A percentile compares a stretch with the other conserved stretches of the same genome.
Conservation (phyloP, 2,888 invertebrate genomes). For the Polyploca ridens region DNA sequence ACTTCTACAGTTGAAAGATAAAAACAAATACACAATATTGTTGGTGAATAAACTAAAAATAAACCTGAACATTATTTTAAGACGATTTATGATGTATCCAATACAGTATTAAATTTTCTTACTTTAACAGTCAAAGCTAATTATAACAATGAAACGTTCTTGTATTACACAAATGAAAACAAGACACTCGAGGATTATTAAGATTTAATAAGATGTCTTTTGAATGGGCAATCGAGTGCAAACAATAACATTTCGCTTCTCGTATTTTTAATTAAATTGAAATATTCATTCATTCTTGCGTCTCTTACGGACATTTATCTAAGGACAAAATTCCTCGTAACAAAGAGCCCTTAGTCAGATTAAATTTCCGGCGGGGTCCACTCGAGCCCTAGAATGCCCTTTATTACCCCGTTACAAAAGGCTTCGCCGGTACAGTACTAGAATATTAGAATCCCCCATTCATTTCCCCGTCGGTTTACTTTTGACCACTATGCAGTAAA, state of each 20-base stretch:
- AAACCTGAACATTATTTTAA: neutral
- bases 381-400: conserved; percentile 75
- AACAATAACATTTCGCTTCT: conserved; percentile 59
- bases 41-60: no score
- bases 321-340: conserved; percentile 72
- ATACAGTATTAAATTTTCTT: neutral
- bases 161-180: conserved; percentile 40
- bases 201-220: conserved; percentile 48
- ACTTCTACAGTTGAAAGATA: no score
- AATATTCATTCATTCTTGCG: conserved; percentile 67
- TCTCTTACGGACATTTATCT: conserved; percentile 74
- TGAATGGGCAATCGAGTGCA: conserved; percentile 50
- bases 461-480: conserved; percentile 60
- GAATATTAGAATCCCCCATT: conserved; percentile 72
- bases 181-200: conserved; percentile 33
- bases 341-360: conserved; percentile 76
- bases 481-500: conserved; percentile 46
- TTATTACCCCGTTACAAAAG: conserved; percentile 80
- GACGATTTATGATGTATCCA: neutral
- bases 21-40: neutral
- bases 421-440: conserved; percentile 61
- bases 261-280: conserved; percentile 78
- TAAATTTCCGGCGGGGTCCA: conserved; percentile 81
- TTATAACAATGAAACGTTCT: neutral
- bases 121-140: neutral